Conservation (phyloP, 2,888 invertebrate species). For the Drosophila emarginata region DNA sequence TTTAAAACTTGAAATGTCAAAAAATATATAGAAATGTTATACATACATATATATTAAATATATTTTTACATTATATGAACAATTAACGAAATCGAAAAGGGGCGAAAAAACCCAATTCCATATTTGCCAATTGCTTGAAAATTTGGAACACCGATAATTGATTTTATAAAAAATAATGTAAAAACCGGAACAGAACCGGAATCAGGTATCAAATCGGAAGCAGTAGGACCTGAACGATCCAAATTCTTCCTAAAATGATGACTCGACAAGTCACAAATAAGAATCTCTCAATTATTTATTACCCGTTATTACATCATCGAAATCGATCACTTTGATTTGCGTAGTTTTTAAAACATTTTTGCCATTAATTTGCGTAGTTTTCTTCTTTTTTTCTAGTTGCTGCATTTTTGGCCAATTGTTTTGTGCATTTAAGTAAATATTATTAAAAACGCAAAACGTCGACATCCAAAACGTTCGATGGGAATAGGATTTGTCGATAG, state of each 20-base stretch:
- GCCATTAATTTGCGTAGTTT: constrained; percentile 42
- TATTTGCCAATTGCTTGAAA: neutral
- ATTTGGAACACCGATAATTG: neutral
- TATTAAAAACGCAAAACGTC: constrained; percentile 73
- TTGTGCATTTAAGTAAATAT: constrained; percentile 72
- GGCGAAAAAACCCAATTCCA: neutral
- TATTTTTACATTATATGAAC: neutral
- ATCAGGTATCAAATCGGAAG: neutral
- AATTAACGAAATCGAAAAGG: neutral
- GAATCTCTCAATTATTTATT: neutral
- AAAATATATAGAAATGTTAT: neutral
- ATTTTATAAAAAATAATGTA: neutral
- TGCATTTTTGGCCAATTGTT: constrained; percentile 68
- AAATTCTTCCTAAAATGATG: too few species aligned
- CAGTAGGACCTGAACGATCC: too few species aligned
- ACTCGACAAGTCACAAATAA: too few species aligned
- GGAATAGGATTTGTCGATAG: neutral
- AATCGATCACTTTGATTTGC: constrained; percentile 53
- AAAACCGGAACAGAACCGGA: neutral
- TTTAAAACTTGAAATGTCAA: constrained; percentile 4
- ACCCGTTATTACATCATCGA: neutral
- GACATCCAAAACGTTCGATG: constrained; percentile 23
- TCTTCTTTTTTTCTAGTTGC: constrained; percentile 33
- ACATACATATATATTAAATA: neutral
- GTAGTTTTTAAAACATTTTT: constrained; percentile 51